Conservation (phyloP, 2,113 vertebrate genomes). For the Macrotis lagotis region DNA sequence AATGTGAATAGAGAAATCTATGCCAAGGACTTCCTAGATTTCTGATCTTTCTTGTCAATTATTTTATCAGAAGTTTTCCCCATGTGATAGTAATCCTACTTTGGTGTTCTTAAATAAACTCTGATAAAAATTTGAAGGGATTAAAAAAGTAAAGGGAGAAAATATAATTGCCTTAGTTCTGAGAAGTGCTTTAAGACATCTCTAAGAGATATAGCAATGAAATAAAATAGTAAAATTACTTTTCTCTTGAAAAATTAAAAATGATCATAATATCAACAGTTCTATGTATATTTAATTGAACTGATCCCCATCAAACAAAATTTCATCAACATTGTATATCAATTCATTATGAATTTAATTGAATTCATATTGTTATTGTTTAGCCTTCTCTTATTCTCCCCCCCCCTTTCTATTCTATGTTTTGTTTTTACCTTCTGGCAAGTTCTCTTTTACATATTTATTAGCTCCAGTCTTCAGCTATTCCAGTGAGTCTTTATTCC, state of each 20-base stretch:
- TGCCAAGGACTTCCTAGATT: neutral
- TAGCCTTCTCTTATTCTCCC: neutral
- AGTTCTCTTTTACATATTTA: constrained; percentile 1
- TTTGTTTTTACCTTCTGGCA: neutral
- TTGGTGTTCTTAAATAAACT: neutral
- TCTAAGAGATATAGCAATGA: neutral
- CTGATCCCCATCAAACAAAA: neutral
- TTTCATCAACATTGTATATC: neutral
- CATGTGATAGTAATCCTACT: neutral
- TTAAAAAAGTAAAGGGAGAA: neutral
- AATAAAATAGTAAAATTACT: neutral
- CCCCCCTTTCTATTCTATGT: neutral
- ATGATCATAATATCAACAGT: neutral
- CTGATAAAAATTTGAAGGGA: neutral
- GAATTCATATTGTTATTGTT: neutral
- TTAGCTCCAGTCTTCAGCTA: neutral
- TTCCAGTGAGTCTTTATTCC: neutral
- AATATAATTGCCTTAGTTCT: neutral
- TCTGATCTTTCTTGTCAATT: neutral
- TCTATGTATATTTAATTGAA: neutral
- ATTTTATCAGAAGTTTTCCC: neutral
- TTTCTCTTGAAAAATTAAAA: neutral
- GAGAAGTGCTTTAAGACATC: neutral
- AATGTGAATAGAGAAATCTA: neutral
- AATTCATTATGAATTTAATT: neutral